Conservation (phyloP, 2,797 vertebrate species). For the Yasuhikotakia modesta region DNA sequence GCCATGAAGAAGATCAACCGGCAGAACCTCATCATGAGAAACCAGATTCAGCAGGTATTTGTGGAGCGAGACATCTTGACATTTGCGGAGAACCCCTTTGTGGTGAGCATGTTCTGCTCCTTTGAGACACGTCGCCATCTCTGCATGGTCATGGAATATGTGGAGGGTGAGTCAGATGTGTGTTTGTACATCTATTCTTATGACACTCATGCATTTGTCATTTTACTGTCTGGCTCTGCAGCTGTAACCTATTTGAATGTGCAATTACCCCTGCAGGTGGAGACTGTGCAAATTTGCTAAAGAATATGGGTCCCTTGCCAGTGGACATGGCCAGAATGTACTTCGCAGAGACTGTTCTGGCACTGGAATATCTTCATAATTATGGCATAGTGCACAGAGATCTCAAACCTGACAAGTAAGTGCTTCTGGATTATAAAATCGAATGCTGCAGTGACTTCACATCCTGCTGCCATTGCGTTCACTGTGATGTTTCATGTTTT, state of each 20-base stretch:
- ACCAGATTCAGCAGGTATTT: constrained; percentile 98
- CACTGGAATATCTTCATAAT: constrained; percentile 95
- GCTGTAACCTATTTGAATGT: neutral
- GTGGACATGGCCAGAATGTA: constrained; percentile 98
- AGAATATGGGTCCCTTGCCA: constrained; percentile 96
- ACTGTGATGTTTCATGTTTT: constrained; percentile 6
- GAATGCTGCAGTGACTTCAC: neutral
- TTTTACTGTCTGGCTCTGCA: neutral
- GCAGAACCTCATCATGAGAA: constrained; percentile 93
- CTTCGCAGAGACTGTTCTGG: constrained; percentile 96
- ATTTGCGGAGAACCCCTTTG: constrained; percentile 96
- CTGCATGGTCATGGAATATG: constrained; percentile 99
- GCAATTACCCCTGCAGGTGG: constrained; percentile 77
- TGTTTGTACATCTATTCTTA: neutral
- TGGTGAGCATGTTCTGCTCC: constrained; percentile 99
- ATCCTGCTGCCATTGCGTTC: neutral
- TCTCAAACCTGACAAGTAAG: constrained; percentile 98
- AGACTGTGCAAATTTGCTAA: constrained; percentile 92
- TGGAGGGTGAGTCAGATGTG: constrained; percentile 84
- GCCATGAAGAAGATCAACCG: constrained; percentile 99
- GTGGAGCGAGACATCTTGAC: constrained; percentile 97
- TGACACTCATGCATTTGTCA: neutral
- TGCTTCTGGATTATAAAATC: constrained; percentile 8
- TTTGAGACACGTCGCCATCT: constrained; percentile 94
- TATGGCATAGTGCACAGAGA: constrained; percentile 96